A percentile compares a stretch with the other conserved stretches of the same genome.
Conservation (phyloP, 1,140 invertebrate genomes). For the Trichonephila clavipes region DNA sequence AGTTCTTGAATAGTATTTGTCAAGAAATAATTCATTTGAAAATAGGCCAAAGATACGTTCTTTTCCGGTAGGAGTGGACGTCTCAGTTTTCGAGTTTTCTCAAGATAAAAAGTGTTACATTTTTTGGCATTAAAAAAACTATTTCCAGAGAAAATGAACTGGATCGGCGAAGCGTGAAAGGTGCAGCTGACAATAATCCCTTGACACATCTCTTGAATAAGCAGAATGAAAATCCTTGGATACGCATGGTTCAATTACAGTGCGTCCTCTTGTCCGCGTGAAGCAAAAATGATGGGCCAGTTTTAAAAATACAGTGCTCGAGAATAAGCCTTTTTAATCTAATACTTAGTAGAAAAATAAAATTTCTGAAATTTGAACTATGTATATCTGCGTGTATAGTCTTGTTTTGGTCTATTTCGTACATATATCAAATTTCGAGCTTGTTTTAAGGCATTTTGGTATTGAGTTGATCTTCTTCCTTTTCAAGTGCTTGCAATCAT, state of each 20-base stretch:
- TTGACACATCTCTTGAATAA: background rate
- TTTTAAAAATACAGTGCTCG: background rate
- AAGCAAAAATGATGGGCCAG: background rate
- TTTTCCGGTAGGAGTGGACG: background rate
- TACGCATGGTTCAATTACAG: background rate
- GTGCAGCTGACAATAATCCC: background rate
- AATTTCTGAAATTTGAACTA: no score
- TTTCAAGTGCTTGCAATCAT: no score
- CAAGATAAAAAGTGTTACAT: background rate
- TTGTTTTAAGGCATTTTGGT: no score
- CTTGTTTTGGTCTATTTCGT: no score
- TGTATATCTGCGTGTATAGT: no score
- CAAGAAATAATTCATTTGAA: background rate
- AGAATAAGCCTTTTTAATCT: no score
- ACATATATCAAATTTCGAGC: no score
- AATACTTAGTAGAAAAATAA: no score
- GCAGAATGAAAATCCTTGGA: background rate
- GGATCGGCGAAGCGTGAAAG: background rate
- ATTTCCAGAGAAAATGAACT: constrained; percentile 34
- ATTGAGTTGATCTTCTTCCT: no score
- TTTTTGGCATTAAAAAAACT: background rate
- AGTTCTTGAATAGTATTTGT: constrained; percentile 3
- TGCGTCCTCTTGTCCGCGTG: background rate
- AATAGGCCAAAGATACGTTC: constrained; percentile 3
- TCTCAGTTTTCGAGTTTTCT: background rate